phyloP scores from a whole-genome alignment of 1,140 invertebrate species.

The Plutomurus gul region DNA sequence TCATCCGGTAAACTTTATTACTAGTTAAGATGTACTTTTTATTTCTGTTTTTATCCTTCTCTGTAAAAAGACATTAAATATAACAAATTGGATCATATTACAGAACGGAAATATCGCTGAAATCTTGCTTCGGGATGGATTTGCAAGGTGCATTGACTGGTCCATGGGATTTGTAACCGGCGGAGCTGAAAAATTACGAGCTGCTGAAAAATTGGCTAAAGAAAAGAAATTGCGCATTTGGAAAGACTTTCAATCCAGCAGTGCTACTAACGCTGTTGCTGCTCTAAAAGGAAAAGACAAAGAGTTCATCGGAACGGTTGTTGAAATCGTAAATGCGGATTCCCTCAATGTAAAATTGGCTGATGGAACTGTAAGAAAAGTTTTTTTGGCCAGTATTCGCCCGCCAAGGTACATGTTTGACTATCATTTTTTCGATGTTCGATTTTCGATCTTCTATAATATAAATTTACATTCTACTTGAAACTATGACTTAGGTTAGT shows the following conservation, averaged over 20 bases:
- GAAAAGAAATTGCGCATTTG: constrained; percentile 83
- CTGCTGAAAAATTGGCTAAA: constrained; percentile 85
- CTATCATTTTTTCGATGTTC: constrained; percentile 57
- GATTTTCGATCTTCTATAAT: constrained; percentile 58
- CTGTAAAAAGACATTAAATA: constrained; percentile 32
- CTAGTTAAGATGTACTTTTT: too few relatives aligned
- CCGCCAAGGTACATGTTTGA: constrained; percentile 73
- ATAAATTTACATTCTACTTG: not conserved
- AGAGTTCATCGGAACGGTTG: constrained; percentile 81
- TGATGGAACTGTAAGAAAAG: constrained; percentile 82
- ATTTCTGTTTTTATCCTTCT: too few relatives aligned
- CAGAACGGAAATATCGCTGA: constrained; percentile 93
- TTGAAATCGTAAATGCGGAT: constrained; percentile 94
- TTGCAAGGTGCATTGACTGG: constrained; percentile 97
- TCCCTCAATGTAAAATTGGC: constrained; percentile 80
- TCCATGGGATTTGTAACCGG: constrained; percentile 84
- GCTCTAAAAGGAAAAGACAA: constrained; percentile 70
- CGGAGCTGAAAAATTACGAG: constrained; percentile 79
- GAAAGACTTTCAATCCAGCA: constrained; percentile 71
- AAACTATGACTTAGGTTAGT: too few relatives aligned
- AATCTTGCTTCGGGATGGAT: constrained; percentile 84
- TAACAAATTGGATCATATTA: constrained; percentile 49
- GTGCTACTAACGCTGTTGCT: not conserved
- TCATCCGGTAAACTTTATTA: constrained; percentile 73
- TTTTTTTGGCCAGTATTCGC: constrained; percentile 93